These are phyloP conservation scores for Miltochrista miniata DNA, from an alignment of 2,888 invertebrate genomes.

Conservation along the genomic window DNA sequence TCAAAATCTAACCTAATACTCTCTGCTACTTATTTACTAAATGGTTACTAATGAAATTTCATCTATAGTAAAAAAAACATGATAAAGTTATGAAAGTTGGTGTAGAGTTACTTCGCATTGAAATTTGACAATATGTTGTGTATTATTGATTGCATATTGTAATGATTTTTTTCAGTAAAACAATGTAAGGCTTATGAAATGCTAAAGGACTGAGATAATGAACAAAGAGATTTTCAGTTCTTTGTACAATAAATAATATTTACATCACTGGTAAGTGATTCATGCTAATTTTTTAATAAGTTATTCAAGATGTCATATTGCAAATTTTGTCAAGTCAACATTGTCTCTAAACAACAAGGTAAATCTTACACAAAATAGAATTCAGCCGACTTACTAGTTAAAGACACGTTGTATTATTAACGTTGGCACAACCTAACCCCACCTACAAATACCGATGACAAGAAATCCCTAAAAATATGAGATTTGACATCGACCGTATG, in stretches of 20 bases:
- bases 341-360: constrained; percentile 1
- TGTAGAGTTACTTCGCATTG: no score
- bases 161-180: no score
- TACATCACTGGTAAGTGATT: constrained; percentile 12
- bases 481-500: constrained; percentile 25
- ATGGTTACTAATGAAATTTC: no score
- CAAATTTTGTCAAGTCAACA: constrained; percentile 30
- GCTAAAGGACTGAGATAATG: no score
- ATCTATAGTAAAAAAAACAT: no score
- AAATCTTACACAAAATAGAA: not conserved
- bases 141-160: no score
- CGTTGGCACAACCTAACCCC: constrained; percentile 62
- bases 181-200: no score
- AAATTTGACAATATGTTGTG: no score
- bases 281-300: constrained; percentile 6
- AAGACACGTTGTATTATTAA: not conserved
- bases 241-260: not conserved
- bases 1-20: no score
- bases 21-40: no score
- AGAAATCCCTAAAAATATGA: constrained; percentile 45
- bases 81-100: no score
- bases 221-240: no score
- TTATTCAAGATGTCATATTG: constrained; percentile 7
- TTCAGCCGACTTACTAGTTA: not conserved
- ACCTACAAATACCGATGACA: constrained; percentile 65